Base-by-base conservation (phyloP, 2,888 invertebrate species). In the Drosophila kambysellisi region DNA sequence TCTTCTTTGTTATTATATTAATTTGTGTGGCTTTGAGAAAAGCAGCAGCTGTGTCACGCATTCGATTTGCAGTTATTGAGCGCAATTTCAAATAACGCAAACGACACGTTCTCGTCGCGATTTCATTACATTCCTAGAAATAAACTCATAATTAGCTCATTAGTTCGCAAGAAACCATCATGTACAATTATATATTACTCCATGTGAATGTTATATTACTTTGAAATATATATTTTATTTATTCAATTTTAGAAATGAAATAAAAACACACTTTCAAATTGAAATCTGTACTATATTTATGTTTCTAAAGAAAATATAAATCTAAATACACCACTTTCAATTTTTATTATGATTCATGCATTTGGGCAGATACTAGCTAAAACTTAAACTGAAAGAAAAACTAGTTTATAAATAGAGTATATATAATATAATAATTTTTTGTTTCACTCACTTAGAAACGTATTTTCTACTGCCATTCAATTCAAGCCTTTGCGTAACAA, bases 31-130 rank as follows among this genome's bases (percentile, higher is more conserved):
- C 39, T 46, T 61, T 82, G 78, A 52, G 80, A 75, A 71, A 46
- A 39, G 20, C 15, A 56, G 39, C 82, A 82, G 72, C 82, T 82
- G 82, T 53, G 75, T 67, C 82, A 80, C 76, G 76, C 65, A 62
- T 70, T 81, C 76, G 64, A 81, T 76, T 81, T 70, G 70, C 81
- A 73, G n/a, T 79, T 66, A 33, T 53, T 57, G 32, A 15, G 32
- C 35, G n/a, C 11, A 11, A 58, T 54, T 9, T 30, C 33, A 58
- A 59, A 76, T 66, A 74, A 50, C 48, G 73, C 58, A 73, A 79
- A 65, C 79, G 73, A 46, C 63, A 17, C 56, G 58, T 41, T 59
- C 46, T 29, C 41, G 3, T 17, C 4, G 30, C 35, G 12, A 46
- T 51, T 35, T 39, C 20, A n/a, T 17, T 33, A 41, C 30, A 35